phyloP scores from a whole-genome alignment of 2,113 vertebrate genomes.

The Amia ocellicauda region DNA sequence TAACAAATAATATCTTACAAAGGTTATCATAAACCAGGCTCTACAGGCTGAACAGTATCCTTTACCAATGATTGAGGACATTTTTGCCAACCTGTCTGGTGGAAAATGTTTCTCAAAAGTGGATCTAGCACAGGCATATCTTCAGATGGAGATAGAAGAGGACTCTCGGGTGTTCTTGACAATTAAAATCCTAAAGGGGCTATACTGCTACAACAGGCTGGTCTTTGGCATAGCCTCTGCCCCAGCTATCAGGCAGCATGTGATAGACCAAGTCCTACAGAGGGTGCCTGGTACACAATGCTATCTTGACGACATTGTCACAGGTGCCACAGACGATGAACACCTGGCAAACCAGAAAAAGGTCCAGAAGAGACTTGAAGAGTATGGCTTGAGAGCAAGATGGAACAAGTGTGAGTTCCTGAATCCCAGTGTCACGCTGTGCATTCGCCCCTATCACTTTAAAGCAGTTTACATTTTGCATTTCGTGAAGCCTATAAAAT shows the following conservation, averaged over 20 bases:
- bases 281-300: no score
- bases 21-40: slow-evolving; percentile 19
- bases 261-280: no score
- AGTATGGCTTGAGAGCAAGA: background rate
- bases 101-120: slow-evolving; percentile 14
- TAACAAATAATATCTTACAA: no score
- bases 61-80: slow-evolving; percentile 15
- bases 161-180: slow-evolving; percentile 16
- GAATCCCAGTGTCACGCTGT: background rate
- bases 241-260: no score
- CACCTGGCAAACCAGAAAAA: background rate
- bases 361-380: background rate
- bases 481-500: no score
- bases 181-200: slow-evolving; percentile 12
- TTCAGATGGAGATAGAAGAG: slow-evolving; percentile 20
- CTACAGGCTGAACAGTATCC: slow-evolving; percentile 12
- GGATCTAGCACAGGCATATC: background rate
- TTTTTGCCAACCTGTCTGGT: slow-evolving; percentile 9
- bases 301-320: background rate
- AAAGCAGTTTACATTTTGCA: no score
- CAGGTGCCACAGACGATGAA: background rate
- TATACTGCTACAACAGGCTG: slow-evolving; percentile 19
- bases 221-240: slow-evolving; percentile 21
- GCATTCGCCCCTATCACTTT: no score
- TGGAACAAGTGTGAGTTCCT: slow-evolving; percentile 15